A percentile compares a stretch with the other conserved stretches of the same genome.
phyloP scores from a whole-genome alignment of 2,113 vertebrate species.

The Petromus typicus region DNA sequence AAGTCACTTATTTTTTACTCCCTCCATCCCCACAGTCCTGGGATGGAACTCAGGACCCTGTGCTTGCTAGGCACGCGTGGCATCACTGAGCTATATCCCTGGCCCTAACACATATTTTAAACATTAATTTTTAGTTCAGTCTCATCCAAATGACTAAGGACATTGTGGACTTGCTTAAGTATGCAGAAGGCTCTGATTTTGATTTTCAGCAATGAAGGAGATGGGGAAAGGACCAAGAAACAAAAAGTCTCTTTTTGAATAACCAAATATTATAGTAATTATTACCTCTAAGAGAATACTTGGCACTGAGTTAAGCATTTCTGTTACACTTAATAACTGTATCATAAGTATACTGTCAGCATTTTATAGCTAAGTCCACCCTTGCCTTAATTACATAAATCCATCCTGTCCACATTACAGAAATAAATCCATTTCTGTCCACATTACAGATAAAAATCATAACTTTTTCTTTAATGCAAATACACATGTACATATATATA shows the following conservation, averaged over 20 bases:
- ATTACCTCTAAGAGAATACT: conserved; percentile 17
- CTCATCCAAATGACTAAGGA: background rate
- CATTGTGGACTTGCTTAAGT: background rate
- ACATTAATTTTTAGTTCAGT: conserved; percentile 52
- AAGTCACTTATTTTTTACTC: conserved; percentile 28
- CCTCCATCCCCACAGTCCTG: too few species aligned
- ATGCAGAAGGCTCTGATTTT: background rate
- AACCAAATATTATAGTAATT: conserved; percentile 17
- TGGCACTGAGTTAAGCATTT: conserved; percentile 6
- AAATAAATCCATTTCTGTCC: background rate
- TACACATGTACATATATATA: background rate
- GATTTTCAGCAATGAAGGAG: background rate
- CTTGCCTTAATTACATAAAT: background rate
- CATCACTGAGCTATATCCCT: too few species aligned
- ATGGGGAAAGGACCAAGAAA: background rate
- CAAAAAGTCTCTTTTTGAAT: conserved; percentile 37
- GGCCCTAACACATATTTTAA: background rate
- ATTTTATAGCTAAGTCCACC: conserved; percentile 35
- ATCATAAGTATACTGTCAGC: conserved; percentile 6
- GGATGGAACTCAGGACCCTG: too few species aligned
- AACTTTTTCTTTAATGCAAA: conserved; percentile 34
- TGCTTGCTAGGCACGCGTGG: too few species aligned
- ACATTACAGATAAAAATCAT: background rate
- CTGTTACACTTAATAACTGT: conserved; percentile 23
- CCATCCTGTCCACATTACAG: conserved; percentile 32